Conservation (phyloP, 2,113 vertebrate species). For the Menura novaehollandiae region DNA sequence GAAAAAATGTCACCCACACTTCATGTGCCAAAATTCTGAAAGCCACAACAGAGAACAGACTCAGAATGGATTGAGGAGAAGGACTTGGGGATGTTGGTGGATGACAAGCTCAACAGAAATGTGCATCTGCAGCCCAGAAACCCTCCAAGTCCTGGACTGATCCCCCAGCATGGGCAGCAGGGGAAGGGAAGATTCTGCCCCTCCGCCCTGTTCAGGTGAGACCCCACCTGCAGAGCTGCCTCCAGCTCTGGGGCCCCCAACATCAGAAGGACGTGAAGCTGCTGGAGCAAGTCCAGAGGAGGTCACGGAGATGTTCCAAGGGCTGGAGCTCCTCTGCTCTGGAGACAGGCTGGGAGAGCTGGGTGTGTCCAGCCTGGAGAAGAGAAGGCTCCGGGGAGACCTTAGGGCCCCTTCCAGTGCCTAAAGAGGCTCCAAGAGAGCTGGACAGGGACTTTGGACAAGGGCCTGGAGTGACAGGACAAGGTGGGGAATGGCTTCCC, state of each 20-base stretch:
- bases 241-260: neutral
- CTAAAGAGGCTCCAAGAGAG: neutral
- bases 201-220: neutral
- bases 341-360: neutral
- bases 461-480: accelerated
- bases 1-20: neutral
- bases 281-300: neutral
- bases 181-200: neutral
- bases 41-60: neutral
- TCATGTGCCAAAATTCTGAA: neutral
- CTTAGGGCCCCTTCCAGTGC: neutral
- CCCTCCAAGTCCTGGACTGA: neutral
- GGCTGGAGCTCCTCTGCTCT: neutral
- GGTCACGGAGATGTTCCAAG: neutral
- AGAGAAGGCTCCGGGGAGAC: neutral
- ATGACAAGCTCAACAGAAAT: neutral
- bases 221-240: neutral
- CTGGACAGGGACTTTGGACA: neutral
- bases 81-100: neutral
- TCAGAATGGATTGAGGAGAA: neutral
- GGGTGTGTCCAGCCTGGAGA: neutral
- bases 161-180: neutral
- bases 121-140: neutral
- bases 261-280: neutral
- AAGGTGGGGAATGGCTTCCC: neutral